Evolutionary conservation across 2,888 invertebrate species (phyloP), one percentile per base, ranked within the genome.

Genomic region (Punctoribates punctum): DNA sequence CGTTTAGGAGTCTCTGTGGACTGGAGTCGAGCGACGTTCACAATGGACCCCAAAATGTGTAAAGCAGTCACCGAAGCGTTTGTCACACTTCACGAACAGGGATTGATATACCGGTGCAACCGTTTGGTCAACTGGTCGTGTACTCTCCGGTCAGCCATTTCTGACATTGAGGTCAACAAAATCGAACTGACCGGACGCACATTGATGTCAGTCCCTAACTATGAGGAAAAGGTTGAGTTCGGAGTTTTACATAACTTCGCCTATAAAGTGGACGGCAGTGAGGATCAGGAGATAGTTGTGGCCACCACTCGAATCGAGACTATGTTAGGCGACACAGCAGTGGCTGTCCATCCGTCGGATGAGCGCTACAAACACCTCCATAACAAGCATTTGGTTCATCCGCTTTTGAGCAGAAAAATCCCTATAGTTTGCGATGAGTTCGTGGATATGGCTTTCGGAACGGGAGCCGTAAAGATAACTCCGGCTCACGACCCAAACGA

Each of bases 91-190:
- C 94, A 95, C 83, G 94, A 95, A 78, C 83, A 84, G n/a, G 93
- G 93, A 6, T 88, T 92, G 81, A 95, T 99, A 83, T 98, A 97
- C 85, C 88, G 98, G 20, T 93, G 93, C 73, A 94, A 94, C 81
- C 88, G 95, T 57, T 88, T 99, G 11, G 98, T 99, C 4, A 99
- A 99, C 86, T 99, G 99, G 99, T 98, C 96, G 0, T 99, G 98
- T 83, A 88, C 93, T 0, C 86, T 99, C 17, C 93, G 94, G 83
- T 97, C 96, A 73, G 98, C 98, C 11, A 99, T 99, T 80, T 98
- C 98, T 0, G 99, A 99, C 83, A 97, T 99, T 80, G 99, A 99
- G 85, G 90, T 98, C 2, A 98, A 99, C 83, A 98, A 99, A 85
- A 84, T 91, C 57, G 94, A 97, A 83, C 85, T 99, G 54, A 83